A percentile compares a stretch with the other conserved stretches of the same genome.
Evolutionary conservation across 2,888 invertebrate species (phyloP).

Genomic region (Lacanobia wlatinum): DNA sequence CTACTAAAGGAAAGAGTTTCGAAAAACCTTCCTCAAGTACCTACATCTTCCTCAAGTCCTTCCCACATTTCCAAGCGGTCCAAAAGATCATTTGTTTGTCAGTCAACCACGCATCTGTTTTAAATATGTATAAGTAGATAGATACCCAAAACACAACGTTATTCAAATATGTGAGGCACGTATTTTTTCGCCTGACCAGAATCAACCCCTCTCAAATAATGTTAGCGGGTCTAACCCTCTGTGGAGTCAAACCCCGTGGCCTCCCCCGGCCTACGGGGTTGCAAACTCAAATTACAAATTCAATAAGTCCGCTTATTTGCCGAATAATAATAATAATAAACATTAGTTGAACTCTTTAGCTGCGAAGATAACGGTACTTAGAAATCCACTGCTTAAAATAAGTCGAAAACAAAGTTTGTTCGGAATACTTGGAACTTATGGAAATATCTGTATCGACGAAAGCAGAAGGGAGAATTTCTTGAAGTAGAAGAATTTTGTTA

Average conservation of each 20-base stretch:
- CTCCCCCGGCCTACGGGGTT: conserved; percentile 33
- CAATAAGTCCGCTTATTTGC: conserved; percentile 45
- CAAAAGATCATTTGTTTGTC: neutral
- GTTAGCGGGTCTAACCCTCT: conserved; percentile 46
- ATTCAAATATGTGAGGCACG: conserved; percentile 56
- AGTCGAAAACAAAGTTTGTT: conserved; percentile 34
- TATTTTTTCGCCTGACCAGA: conserved; percentile 54
- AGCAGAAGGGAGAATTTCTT: neutral
- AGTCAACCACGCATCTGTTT: conserved; percentile 17
- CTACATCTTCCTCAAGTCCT: neutral
- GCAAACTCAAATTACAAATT: conserved; percentile 54
- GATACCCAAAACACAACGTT: conserved; percentile 42
- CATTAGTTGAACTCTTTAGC: conserved; percentile 33
- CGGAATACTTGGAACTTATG: neutral
- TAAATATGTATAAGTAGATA: conserved; percentile 24
- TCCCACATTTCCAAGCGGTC: neutral
- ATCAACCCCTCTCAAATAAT: conserved; percentile 49
- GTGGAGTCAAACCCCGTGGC: conserved; percentile 34
- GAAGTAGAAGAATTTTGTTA: conserved; percentile 2
- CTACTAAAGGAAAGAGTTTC: neutral
- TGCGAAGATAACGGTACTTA: conserved; percentile 26
- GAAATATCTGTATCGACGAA: conserved; percentile 10
- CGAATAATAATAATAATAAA: conserved; percentile 38
- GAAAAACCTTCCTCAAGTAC: neutral
- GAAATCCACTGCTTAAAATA: conserved; percentile 14